Evolutionary conservation across 2,888 invertebrate species (phyloP), one percentile per base, ranked within the genome.

Genomic region (Dinocampus coccinellae): DNA sequence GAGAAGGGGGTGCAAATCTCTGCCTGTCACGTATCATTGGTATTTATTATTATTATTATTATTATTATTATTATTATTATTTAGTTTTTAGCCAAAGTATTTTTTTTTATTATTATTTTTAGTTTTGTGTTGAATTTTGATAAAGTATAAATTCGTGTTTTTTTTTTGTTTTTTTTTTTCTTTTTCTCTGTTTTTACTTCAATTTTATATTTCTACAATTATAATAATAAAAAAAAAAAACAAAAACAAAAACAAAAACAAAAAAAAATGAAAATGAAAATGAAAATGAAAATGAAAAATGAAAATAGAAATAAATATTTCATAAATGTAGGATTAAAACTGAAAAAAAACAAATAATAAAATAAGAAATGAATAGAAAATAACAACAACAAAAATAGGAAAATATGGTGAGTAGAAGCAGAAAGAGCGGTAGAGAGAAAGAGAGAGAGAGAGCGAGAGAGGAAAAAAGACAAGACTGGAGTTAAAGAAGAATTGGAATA

Each of bases 1-100:
- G n/a, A n/a, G n/a, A n/a, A n/a, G n/a, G 66, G 67, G 70, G 67
- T 73, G 71, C 73, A 76, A 76, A 76, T 76, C 76, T 76, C 75
- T 42, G 71, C 69, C 74, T 70, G 68, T 72, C 72, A 60, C 66
- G 67, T 62, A 55, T 68, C 55, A 47, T 52, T 52, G 61, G 42
- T 36, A 60, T 57, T 42, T n/a, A 58, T 65, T 55, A 24, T 39
- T 62, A 39, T 22, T 62, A 42, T 39, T 20, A 20, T 36, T 62
- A 42, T 42, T 42, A 13, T 47, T 33, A 4, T 33, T 33, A 4
- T 33, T 33, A 4, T 33, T 33, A 53, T 20, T 33, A 36, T 36
- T 66, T 55, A 22, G 36, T 57, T 26, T 34, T 0, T 11, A 11
- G 42, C 34, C 9, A 29, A 65, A 42, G 52, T 33, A 36, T 39